A percentile compares a stretch with the other conserved stretches of the same genome.
Evolutionary conservation across 1,140 invertebrate genomes (phyloP).

Genomic region (Glossosoma conforme): DNA sequence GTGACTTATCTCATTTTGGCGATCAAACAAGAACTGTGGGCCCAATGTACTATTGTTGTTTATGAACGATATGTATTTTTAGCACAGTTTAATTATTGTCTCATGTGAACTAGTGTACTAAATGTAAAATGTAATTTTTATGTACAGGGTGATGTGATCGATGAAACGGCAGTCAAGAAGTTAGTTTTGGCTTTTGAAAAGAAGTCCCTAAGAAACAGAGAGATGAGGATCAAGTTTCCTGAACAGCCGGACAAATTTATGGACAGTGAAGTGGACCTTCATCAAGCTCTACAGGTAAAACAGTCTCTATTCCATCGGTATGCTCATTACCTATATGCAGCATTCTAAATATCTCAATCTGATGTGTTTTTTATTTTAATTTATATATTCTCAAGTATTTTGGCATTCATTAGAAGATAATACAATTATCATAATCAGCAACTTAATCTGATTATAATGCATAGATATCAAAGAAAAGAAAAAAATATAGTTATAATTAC

Average conservation of each 20-base stretch:
- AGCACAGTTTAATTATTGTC: constrained; percentile 1
- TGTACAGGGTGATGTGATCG: constrained; percentile 65
- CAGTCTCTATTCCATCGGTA: no score
- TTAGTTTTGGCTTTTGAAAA: constrained; percentile 93
- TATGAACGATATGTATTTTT: background rate
- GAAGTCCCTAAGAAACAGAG: constrained; percentile 88
- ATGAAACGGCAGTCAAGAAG: constrained; percentile 84
- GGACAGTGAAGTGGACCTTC: constrained; percentile 96
- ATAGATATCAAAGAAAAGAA: no score
- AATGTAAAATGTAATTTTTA: background rate
- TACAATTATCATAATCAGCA: no score
- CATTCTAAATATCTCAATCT: no score
- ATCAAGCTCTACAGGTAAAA: constrained; percentile 73
- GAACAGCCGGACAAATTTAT: constrained; percentile 98
- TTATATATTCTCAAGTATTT: no score
- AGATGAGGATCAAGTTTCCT: constrained; percentile 97
- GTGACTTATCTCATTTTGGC: no score
- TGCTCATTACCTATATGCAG: no score
- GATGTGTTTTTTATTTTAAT: no score
- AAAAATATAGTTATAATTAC: no score
- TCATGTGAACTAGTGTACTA: background rate
- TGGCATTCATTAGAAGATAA: no score
- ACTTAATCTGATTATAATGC: no score
- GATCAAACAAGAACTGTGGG: background rate
- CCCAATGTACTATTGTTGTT: background rate